Base-by-base conservation (phyloP, 2,113 vertebrate species). In the Spheniscus mendiculus region DNA sequence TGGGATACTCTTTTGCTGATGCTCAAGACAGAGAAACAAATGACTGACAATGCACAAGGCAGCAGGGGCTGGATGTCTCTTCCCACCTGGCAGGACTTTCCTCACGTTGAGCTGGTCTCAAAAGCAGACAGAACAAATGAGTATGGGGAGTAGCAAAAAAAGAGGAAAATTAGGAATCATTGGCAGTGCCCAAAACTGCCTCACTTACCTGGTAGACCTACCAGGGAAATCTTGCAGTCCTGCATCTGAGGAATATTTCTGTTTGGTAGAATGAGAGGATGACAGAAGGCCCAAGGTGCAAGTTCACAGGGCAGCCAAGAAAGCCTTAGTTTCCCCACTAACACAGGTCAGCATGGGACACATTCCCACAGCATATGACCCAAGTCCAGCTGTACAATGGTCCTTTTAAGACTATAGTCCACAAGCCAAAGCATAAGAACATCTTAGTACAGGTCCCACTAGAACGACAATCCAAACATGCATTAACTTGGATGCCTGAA, bases 71-170 rank as follows among this genome's bases (percentile, higher is more conserved):
- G 32, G 38, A 38, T 59, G 20, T 36, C 16, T 69, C 66, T 72
- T 76, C 38, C 45, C 27, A 21, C 30, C 15, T 52, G 30, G 5
- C 45, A 89, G 34, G 49, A 50, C 11, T 32, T 80, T 72, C 36
- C 10, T 89, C 62, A 34, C 18, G 77, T 90, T 14, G 14, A 63
- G 19, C 17, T 83, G 10, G 44, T 86, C 32, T 85, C 27, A 72
- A 50, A 90, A 83, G 45, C 30, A 38, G 25, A 22, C 15, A 78
- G 34, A 83, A 87, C 16, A 77, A 66, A 38, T 47, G 1, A 65
- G 5, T 56, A 61, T 6, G 5, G 1, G 6, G 5, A 49, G 4
- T 5, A 45, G 12, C 0, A 11, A 56, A 69, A 49, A 42, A 36
- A 26, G 5, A 63, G 16, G 17, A 66, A 55, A 55, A 55, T 18